Percentiles rank a stretch among this genome's conserved stretches.
phyloP scores from a whole-genome alignment of 2,113 vertebrate genomes.

The zebrafish (Danio rerio) region GRCz12tu NC_133200.1:16741501-16742000 shows the following conservation, averaged over 20 bases:
- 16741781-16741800: too few relatives aligned
- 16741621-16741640: constrained; percentile 71
- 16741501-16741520: constrained; percentile 47
- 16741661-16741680: constrained; percentile 45
- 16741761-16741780: too few relatives aligned
- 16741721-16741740: constrained; percentile 65
- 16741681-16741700: constrained; percentile 80
- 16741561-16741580: constrained; percentile 73
- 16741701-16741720: constrained; percentile 90
- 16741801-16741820: too few relatives aligned
- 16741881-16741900: too few relatives aligned
- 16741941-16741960: background rate
- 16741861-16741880: too few relatives aligned
- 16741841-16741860: too few relatives aligned
- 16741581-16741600: constrained; percentile 78
- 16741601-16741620: constrained; percentile 75
- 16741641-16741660: constrained; percentile 42
- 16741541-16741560: constrained; percentile 66
- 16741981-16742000: background rate
- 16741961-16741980: background rate
- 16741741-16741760: background rate
- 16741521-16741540: constrained; percentile 32
- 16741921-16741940: constrained; percentile 12
- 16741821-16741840: too few relatives aligned
- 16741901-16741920: background rate